A percentile compares a stretch with the other conserved stretches of the same genome.
Conservation (phyloP, 2,113 vertebrate species). For the Cottus gobio region DNA sequence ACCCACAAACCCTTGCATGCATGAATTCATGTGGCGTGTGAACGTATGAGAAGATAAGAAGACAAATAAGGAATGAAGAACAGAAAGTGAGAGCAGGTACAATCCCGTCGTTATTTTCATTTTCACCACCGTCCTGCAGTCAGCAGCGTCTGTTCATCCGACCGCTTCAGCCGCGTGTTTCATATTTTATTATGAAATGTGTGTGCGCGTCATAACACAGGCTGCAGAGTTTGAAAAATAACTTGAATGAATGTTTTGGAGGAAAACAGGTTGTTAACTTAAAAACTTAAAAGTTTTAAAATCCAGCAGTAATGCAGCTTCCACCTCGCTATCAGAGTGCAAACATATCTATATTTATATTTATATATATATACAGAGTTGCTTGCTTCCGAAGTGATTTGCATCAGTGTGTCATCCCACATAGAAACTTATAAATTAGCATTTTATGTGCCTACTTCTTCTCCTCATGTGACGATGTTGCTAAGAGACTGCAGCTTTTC, state of each 20-base stretch:
- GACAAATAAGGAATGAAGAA: constrained; percentile 40
- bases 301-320: neutral
- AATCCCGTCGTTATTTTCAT: neutral
- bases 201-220: too few species aligned
- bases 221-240: too few species aligned
- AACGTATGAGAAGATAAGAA: constrained; percentile 8
- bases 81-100: constrained; percentile 10
- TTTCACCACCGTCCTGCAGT: neutral
- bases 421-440: constrained; percentile 1
- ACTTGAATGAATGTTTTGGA: neutral
- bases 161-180: neutral
- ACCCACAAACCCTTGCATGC: neutral
- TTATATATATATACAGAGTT: neutral
- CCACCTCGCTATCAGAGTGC: neutral
- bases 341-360: neutral
- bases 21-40: neutral
- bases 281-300: neutral
- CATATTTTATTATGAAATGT: too few species aligned
- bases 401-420: constrained; percentile 9
- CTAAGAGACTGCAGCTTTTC: constrained; percentile 21
- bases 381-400: neutral
- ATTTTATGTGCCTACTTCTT: constrained; percentile 8
- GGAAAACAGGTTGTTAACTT: too few species aligned
- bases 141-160: neutral
- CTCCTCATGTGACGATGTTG: constrained; percentile 15